Percentiles rank a stretch among this genome's conserved stretches.
phyloP scores from a whole-genome alignment of 2,888 invertebrate species.

The Lithophane socia region DNA sequence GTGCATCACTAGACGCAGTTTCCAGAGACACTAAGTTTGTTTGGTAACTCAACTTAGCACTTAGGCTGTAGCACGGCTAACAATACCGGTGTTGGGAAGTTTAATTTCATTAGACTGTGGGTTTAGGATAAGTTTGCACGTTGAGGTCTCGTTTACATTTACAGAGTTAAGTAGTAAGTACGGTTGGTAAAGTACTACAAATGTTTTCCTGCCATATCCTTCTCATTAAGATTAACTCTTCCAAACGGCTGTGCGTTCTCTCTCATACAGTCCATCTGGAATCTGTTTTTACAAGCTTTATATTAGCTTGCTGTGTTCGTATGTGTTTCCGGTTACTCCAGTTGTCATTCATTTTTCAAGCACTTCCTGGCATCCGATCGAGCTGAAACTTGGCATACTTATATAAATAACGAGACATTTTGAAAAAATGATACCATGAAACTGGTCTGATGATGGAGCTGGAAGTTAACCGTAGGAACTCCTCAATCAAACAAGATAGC shows the following conservation, averaged over 20 bases:
- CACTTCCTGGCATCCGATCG: too few species aligned
- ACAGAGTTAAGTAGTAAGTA: not conserved
- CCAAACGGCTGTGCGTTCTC: not conserved
- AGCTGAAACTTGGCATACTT: too few species aligned
- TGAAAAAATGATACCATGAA: too few species aligned
- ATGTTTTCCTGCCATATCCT: not conserved
- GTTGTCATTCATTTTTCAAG: too few species aligned
- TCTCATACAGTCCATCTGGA: not conserved
- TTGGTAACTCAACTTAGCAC: constrained; percentile 50
- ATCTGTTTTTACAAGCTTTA: not conserved
- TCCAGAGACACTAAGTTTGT: constrained; percentile 25
- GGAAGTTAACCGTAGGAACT: too few species aligned
- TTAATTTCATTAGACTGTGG: constrained; percentile 50
- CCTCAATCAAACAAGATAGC: too few species aligned
- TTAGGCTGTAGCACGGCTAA: constrained; percentile 31
- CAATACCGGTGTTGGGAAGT: constrained; percentile 30
- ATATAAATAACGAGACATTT: too few species aligned
- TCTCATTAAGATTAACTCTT: not conserved
- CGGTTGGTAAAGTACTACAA: not conserved
- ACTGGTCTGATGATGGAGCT: too few species aligned
- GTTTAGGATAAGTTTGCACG: constrained; percentile 25
- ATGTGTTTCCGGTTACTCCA: too few species aligned
- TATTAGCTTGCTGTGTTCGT: too few species aligned
- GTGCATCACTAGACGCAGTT: constrained; percentile 1
- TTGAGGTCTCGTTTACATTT: constrained; percentile 12